Evolutionary conservation across 2,797 vertebrate genomes (phyloP), one percentile per base, ranked within the genome.

Genomic region (Sebastolobus altivelis): DNA sequence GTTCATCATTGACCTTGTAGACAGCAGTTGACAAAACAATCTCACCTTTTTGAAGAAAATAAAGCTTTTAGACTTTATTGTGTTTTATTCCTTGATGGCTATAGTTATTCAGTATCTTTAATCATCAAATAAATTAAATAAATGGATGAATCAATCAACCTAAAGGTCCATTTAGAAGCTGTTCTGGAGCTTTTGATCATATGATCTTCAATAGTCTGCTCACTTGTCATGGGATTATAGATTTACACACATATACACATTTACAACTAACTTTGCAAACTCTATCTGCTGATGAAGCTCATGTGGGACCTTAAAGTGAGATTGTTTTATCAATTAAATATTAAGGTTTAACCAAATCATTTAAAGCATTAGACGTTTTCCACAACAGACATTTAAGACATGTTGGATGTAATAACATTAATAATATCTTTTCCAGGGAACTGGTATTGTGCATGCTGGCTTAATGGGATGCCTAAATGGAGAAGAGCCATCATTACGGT

Each of bases 401-500:
- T 43, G 33, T 2, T 5, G 1, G 16, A 46, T 59, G 10, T 16
- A 3, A 29, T 29, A 8, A 10, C 22, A 22, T 18, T 8, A 4
- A 27, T 13, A 12, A 59, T 16, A 2, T 1, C 59, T 31, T 11
- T 65, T 18, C 7, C 8, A 16, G 1, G 10, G n/a, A 55, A 55
- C 14, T 16, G 3, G 12, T 20, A 4, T 67, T 52, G n/a, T 62
- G 3, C 7, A 37, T 31, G 8, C 1, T 37, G 37, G 1, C 11
- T 43, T 1, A 9, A 13, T 40, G 12, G 10, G 10, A 80, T 58
- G 5, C 5, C 25, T n/a, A 13, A 20, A 43, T 55, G 8, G 2
- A 22, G 0, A 6, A 5, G 0, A 38, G 6, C n/a, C 13, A 61
- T n/a, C 2, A 0, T 40, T n/a, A 6, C 1, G 16, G 3, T 46